Evolutionary conservation across 2,888 invertebrate species (phyloP).

Genomic region (Macaria liturata): DNA sequence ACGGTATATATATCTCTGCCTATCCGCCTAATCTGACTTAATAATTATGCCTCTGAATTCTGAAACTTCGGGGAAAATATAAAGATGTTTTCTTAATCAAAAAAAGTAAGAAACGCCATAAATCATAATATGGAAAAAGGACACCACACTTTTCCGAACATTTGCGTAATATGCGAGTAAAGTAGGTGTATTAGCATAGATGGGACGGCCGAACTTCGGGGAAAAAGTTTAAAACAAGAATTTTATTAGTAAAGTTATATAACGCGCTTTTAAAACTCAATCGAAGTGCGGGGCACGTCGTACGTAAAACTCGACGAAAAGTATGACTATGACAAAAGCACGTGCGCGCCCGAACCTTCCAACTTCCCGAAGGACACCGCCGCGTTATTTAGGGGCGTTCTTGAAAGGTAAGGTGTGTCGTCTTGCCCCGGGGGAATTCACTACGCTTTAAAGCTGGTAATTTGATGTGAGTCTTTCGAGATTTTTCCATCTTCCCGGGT

Average conservation of each 20-base stretch:
- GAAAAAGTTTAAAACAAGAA: slow-evolving; percentile 63
- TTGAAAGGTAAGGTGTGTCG: slow-evolving; percentile 81
- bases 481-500: slow-evolving; percentile 78
- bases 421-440: slow-evolving; percentile 71
- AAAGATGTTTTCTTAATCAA: no score
- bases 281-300: slow-evolving; percentile 76
- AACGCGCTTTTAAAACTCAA: slow-evolving; percentile 68
- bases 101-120: slow-evolving; percentile 4
- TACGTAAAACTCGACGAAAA: slow-evolving; percentile 74
- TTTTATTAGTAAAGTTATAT: slow-evolving; percentile 63
- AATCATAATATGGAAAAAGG: slow-evolving; percentile 15
- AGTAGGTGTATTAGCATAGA: slow-evolving; percentile 46
- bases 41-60: no score
- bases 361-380: slow-evolving; percentile 78
- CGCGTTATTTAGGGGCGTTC: slow-evolving; percentile 73
- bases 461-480: slow-evolving; percentile 80
- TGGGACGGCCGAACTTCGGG: slow-evolving; percentile 45
- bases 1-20: no score
- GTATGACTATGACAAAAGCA: slow-evolving; percentile 80
- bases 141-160: slow-evolving; percentile 26
- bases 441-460: slow-evolving; percentile 80
- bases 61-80: no score
- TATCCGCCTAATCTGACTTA: no score
- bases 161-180: slow-evolving; percentile 36
- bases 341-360: slow-evolving; percentile 72